Conservation (phyloP, 2,888 invertebrate species). For the Octonoba sinensis region DNA sequence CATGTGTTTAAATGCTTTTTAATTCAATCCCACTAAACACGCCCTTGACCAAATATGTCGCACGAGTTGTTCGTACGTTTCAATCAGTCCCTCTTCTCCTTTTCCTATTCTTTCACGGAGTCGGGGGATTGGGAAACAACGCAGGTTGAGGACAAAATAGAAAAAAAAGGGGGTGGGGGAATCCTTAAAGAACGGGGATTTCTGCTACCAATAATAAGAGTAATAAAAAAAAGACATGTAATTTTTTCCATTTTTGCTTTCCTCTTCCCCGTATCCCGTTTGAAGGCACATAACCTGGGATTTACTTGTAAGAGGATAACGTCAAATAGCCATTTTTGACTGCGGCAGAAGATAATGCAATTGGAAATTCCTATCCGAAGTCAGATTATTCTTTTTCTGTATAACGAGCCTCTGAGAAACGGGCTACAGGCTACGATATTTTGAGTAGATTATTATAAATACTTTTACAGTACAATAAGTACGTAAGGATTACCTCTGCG, state of each 20-base stretch:
- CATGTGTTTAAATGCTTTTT: too few relatives aligned
- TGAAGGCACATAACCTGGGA: conserved; percentile 59
- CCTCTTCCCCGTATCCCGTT: conserved; percentile 23
- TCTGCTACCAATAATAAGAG: conserved; percentile 56
- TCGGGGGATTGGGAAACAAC: conserved; percentile 56
- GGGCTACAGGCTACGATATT: neutral
- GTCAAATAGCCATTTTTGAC: conserved; percentile 63
- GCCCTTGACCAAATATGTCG: too few relatives aligned
- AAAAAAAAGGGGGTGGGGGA: neutral
- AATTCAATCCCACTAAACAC: too few relatives aligned
- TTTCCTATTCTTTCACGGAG: conserved; percentile 20
- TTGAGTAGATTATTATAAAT: conserved; percentile 24
- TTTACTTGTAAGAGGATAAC: conserved; percentile 63
- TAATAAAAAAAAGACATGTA: conserved; percentile 41
- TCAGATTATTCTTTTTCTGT: conserved; percentile 43
- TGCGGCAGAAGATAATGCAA: conserved; percentile 56
- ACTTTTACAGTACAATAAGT: neutral
- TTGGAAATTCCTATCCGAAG: conserved; percentile 43
- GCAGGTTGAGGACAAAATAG: conserved; percentile 30
- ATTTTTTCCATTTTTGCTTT: conserved; percentile 30
- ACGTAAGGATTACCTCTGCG: neutral
- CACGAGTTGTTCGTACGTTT: too few relatives aligned
- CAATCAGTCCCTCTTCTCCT: conserved; percentile 8
- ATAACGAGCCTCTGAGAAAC: conserved; percentile 21
- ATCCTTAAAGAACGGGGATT: conserved; percentile 59